phyloP scores from a whole-genome alignment of 1,140 invertebrate species.

The Drosophila miranda region DNA sequence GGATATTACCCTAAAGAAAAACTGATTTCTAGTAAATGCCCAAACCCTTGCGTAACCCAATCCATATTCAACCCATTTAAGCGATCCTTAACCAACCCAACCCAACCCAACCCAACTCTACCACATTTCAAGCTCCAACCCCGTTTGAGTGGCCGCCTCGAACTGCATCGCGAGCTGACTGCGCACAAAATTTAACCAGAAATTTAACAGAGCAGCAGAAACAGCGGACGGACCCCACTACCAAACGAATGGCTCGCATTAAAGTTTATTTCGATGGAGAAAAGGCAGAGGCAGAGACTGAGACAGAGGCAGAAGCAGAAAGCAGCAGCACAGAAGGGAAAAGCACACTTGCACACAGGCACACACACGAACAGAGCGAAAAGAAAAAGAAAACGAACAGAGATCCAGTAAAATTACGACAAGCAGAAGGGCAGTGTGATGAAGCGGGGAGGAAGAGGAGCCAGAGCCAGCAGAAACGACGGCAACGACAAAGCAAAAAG shows the following conservation, averaged over 20 bases:
- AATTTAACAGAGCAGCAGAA: conserved; percentile 79
- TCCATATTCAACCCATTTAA: conserved; percentile 9
- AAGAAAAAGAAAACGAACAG: conserved; percentile 14
- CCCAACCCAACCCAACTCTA: neutral
- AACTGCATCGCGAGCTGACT: conserved; percentile 63
- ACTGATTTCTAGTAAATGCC: too few relatives aligned
- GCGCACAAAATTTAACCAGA: conserved; percentile 67
- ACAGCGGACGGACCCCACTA: conserved; percentile 56
- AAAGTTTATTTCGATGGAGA: conserved; percentile 78
- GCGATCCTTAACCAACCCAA: conserved; percentile 4
- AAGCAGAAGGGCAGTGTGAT: conserved; percentile 35
- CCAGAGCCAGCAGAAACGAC: conserved; percentile 35
- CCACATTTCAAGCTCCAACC: conserved; percentile 8
- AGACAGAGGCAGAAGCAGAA: conserved; percentile 33
- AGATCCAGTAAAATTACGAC: conserved; percentile 78
- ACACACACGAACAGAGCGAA: too few relatives aligned
- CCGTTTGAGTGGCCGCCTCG: conserved; percentile 20
- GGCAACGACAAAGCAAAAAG: conserved; percentile 58
- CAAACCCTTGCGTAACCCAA: neutral
- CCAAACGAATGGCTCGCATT: conserved; percentile 72
- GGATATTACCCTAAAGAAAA: too few relatives aligned
- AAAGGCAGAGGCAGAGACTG: conserved; percentile 25
- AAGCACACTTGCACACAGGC: conserved; percentile 17
- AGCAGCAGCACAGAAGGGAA: conserved; percentile 64
- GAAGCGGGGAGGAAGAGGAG: conserved; percentile 7